Evolutionary conservation across 2,113 vertebrate genomes (phyloP), one percentile per base, ranked within the genome.

Genomic region (Neopipo cinnamomea): DNA sequence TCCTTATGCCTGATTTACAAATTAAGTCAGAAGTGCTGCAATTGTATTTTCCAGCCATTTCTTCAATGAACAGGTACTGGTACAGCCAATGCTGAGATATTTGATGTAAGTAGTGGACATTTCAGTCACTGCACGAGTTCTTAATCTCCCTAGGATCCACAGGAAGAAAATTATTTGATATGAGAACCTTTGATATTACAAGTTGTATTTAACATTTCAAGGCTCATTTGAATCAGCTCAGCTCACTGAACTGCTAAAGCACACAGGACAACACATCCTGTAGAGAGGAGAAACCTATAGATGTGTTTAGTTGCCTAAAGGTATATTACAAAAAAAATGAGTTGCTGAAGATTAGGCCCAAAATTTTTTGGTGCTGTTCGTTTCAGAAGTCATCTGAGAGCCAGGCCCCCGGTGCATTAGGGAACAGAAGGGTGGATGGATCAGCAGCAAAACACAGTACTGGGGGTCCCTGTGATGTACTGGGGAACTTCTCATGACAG

Each of bases 151-250:
- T 91, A 91, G 96, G 96, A 97, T 97, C 92, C 96, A 88, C 68
- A 71, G 91, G 95, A 97, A 92, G 93, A 92, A 97, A 98, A 96
- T 95, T 91, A 98, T 98, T 97, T 97, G 95, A 97, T 98, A 97
- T 66, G 73, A 97, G 85, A 97, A 94, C 62, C 83, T 98, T 97
- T 98, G 97, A 97, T 98, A 97, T 93, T 97, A 96, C 93, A 97
- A 97, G 94, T 96, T 98, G 88, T 97, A 97, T 98, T 98, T 98
- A 98, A 97, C 97, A 97, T 98, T 98, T 98, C 97, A 97, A 98
- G 96, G 94, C 91, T 98, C 92, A 97, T 98, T 97, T 98, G 61
- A 96, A 97, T 97, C 95, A 49, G 71, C 67, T 97, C 89, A 79
- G 93, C 96, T 98, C 89, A 93, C 47, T 89, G 96, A 96, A 86